phyloP scores from a whole-genome alignment of 53 echinoderm and acorn worm genomes.

The Mesocentrotus franciscanus region DNA sequence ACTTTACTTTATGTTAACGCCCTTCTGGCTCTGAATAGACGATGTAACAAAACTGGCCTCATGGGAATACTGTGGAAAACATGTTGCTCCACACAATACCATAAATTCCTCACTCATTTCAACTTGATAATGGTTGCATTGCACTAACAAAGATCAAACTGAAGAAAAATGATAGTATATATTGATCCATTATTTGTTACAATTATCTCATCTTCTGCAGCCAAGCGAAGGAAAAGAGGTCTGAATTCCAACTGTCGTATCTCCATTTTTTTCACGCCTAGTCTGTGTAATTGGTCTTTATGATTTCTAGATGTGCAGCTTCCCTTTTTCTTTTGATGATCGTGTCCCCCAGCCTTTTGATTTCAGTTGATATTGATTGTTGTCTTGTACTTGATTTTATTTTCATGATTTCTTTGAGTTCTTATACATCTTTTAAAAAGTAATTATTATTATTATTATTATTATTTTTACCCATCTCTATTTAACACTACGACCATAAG shows the following conservation, averaged over 20 bases:
- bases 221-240: conserved; percentile 75
- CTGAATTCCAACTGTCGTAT: conserved; percentile 70
- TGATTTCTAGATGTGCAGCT: conserved; percentile 64
- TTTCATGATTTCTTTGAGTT: conserved; percentile 6
- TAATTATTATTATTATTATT: background rate
- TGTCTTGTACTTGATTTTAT: background rate
- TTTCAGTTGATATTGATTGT: conserved; percentile 20
- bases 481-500: background rate
- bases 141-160: background rate
- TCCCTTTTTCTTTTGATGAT: conserved; percentile 19
- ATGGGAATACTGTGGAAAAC: background rate
- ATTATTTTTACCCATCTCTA: background rate
- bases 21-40: background rate
- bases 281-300: conserved; percentile 60
- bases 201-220: conserved; percentile 57
- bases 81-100: no score
- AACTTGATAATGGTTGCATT: background rate
- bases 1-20: background rate
- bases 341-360: conserved; percentile 10
- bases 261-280: conserved; percentile 58
- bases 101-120: background rate
- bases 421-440: background rate
- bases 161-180: background rate
- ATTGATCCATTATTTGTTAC: conserved; percentile 1
- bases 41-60: background rate